Percentiles rank a stretch among this genome's conserved stretches.
phyloP scores from a whole-genome alignment of 2,113 vertebrate species.

The Haemorhous mexicanus region DNA sequence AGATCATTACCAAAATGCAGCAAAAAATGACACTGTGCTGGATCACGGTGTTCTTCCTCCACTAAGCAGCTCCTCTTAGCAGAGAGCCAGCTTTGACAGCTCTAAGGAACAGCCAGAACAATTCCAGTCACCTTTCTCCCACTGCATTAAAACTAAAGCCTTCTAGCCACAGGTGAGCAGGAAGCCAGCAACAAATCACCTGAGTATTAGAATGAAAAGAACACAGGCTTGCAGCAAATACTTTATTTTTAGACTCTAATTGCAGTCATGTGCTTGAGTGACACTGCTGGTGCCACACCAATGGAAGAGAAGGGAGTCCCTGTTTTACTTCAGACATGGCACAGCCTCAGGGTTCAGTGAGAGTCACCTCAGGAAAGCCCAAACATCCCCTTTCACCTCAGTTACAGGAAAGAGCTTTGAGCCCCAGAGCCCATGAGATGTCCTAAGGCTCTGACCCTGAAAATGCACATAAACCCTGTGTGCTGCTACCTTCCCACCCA shows the following conservation, averaged over 20 bases:
- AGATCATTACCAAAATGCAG: neutral
- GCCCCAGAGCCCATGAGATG: neutral
- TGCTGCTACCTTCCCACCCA: neutral
- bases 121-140: neutral
- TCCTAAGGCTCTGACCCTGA: neutral
- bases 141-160: neutral
- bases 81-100: neutral
- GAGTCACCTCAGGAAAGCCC: neutral
- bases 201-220: neutral
- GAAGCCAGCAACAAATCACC: neutral
- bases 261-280: neutral
- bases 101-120: neutral
- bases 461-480: fast-evolving
- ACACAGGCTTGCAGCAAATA: neutral
- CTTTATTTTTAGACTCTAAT: neutral
- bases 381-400: neutral
- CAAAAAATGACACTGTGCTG: neutral
- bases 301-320: neutral
- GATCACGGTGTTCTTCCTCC: neutral
- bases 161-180: neutral
- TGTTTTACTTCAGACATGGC: neutral
- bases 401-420: neutral
- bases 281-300: neutral
- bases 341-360: neutral
- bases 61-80: neutral